A percentile compares a stretch with the other conserved stretches of the same genome.
Conservation (phyloP, 2,797 vertebrate species). For the Allochrocebus solatus region DNA sequence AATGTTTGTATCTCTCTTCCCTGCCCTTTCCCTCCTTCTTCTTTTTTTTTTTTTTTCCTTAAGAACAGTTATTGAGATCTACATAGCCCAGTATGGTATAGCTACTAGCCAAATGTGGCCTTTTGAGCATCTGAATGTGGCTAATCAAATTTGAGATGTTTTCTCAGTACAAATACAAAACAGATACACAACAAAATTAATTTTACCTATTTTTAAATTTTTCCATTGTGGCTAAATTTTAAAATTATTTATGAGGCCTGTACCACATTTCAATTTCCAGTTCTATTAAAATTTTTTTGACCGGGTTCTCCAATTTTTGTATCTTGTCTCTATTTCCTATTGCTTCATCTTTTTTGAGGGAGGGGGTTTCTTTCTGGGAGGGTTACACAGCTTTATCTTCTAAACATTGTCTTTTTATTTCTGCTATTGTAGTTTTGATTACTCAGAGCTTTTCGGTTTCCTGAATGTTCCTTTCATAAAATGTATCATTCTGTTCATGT, state of each 20-base stretch:
- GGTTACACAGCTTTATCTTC: neutral
- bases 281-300: neutral
- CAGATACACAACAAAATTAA: neutral
- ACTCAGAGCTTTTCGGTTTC: neutral
- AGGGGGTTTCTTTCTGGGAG: neutral
- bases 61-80: conserved; percentile 7
- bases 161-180: neutral
- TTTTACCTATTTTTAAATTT: neutral
- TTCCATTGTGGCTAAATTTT: neutral
- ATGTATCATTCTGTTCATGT: neutral
- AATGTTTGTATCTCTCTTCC: neutral
- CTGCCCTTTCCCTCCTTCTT: neutral
- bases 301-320: neutral
- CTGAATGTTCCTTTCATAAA: neutral
- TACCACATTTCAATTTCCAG: neutral
- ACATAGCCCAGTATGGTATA: neutral
- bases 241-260: neutral
- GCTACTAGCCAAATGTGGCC: neutral
- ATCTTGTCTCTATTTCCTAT: neutral
- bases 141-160: neutral
- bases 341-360: neutral
- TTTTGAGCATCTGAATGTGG: neutral
- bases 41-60: neutral
- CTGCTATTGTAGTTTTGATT: conserved; percentile 21
- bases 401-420: neutral